Conservation (phyloP, 2,888 invertebrate genomes). For the Andrena marginata region DNA sequence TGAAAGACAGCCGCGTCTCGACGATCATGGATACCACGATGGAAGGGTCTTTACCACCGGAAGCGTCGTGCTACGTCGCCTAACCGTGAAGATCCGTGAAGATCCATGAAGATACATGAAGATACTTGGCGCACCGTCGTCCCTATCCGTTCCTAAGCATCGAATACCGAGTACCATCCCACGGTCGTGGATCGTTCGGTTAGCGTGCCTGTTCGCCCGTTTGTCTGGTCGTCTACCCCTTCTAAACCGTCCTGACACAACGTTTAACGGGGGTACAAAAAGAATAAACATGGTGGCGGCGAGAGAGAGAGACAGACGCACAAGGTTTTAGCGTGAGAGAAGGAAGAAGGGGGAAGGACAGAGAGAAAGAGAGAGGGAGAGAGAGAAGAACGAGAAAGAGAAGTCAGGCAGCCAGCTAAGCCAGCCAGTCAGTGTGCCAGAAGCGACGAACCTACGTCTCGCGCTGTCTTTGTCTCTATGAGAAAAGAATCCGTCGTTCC, state of each 20-base stretch:
- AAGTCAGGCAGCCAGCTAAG: conserved; percentile 57
- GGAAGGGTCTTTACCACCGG: conserved; percentile 49
- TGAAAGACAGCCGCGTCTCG: conserved; percentile 32
- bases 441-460: conserved; percentile 66
- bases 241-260: conserved; percentile 64
- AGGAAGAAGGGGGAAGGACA: conserved; percentile 14
- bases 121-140: background rate
- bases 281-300: conserved; percentile 73
- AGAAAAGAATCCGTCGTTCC: conserved; percentile 42
- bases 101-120: conserved; percentile 26
- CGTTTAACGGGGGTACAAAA: conserved; percentile 72
- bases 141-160: background rate
- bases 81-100: conserved; percentile 54
- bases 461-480: conserved; percentile 65
- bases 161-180: conserved; percentile 13
- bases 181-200: conserved; percentile 26
- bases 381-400: conserved; percentile 49
- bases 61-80: conserved; percentile 57
- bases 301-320: conserved; percentile 60
- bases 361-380: conserved; percentile 9
- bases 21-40: conserved; percentile 23
- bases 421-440: conserved; percentile 69
- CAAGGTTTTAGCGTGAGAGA: conserved; percentile 27
- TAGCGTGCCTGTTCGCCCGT: conserved; percentile 51
- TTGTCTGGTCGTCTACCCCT: conserved; percentile 64